Evolutionary conservation across 2,888 invertebrate species (phyloP).

Genomic region (Cheilosia soror): DNA sequence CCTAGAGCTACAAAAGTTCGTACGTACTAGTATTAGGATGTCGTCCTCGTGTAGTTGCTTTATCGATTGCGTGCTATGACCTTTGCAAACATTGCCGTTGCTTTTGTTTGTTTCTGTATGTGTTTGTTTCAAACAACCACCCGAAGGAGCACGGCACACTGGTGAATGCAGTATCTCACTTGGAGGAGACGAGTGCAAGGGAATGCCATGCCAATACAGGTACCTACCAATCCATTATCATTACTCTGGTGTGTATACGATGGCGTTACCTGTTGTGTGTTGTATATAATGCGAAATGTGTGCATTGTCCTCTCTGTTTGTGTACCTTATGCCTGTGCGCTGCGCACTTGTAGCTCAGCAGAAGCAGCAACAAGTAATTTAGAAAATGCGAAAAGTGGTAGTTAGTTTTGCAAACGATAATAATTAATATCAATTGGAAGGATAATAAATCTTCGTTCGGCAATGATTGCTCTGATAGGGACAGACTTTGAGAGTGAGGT

Average conservation of each 20-base stretch:
- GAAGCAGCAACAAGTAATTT: slow-evolving; percentile 45
- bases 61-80: slow-evolving; percentile 67
- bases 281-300: background rate
- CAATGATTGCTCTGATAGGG: slow-evolving; percentile 41
- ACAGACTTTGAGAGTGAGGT: background rate
- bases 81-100: slow-evolving; percentile 46
- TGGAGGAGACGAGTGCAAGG: background rate
- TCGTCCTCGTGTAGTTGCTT: slow-evolving; percentile 50
- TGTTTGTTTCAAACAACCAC: slow-evolving; percentile 42
- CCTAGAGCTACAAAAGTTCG: background rate
- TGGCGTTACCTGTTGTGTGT: background rate
- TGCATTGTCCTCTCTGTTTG: slow-evolving; percentile 13
- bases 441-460: slow-evolving; percentile 36
- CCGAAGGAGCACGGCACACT: slow-evolving; percentile 41
- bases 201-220: slow-evolving; percentile 36
- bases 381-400: slow-evolving; percentile 25
- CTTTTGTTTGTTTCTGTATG: slow-evolving; percentile 29
- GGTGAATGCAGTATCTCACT: background rate
- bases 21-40: slow-evolving; percentile 20
- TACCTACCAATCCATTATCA: slow-evolving; percentile 54
- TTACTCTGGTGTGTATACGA: slow-evolving; percentile 8
- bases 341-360: background rate
- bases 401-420: slow-evolving; percentile 23
- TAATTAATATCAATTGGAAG: slow-evolving; percentile 50
- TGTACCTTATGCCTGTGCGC: background rate